Evolutionary conservation across 1,140 invertebrate species (phyloP), one percentile per base, ranked within the genome.

Genomic region (Stratiolaelaps scimitus): DNA sequence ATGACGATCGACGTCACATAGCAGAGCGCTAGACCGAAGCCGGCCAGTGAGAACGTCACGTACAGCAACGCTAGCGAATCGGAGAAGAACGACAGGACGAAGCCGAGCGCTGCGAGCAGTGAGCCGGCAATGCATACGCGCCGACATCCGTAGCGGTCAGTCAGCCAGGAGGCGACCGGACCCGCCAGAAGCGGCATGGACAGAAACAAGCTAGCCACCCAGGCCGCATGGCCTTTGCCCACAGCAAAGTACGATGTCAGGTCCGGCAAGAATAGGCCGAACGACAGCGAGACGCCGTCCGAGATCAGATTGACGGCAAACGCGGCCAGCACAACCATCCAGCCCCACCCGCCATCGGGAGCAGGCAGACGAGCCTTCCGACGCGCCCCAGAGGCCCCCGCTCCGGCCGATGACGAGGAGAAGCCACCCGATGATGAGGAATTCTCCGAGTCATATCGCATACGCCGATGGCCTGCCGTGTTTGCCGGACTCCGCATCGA

Each of bases 251-350:
- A 84, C 5, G 84, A 78, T n/a, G 90, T 76, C 72, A 96, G 87
- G 71, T 93, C 85, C 0, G 86, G 84, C 71, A 88, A 90, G 17
- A 95, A 81, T 0, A 94, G 76, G 0, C 92, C 92, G 74, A 94
- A 93, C 0, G 89, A 91, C 72, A 93, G 92, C 34, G 88, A 89
- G 10, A 95, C 84, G 0, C 92, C 92, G 75, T 96, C 92, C n/a
- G 89, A 88, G 69, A 94, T 92, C 26, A 93, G 78, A 74, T 92
- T 92, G 64, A 90, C 85, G 76, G 92, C 81, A 71, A 94, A 92
- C 0, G 89, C 85, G 0, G 88, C 83, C 0, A 93, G 89, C 0
- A 74, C 88, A 80, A 74, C 84, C 79, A 74, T 84, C 86, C 65
- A 92, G 78, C 72, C 91, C 80, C 66, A 92, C 4, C 78, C 78